Base-by-base conservation (phyloP, 2,113 vertebrate genomes). In the Calidris pygmaea region DNA sequence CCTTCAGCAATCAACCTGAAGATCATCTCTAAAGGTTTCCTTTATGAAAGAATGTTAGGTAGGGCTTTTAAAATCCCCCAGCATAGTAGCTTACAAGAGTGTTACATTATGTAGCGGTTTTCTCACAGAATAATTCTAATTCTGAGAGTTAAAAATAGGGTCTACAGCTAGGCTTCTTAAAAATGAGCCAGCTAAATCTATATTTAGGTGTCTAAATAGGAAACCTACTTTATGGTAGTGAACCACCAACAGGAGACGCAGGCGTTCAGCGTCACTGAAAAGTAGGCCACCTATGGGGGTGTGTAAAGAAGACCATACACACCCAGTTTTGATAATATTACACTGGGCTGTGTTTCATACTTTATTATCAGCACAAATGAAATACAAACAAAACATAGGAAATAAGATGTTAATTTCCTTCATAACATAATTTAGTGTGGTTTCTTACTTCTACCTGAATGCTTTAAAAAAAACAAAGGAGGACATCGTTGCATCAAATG, bases 21-120 rank as follows among this genome's bases (percentile, higher is more conserved):
- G 92, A 95, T 89, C 50, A 89, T 89, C 93, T 95, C 67, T 50
- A 39, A 96, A 94, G 71, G 45, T 87, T 96, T 85, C 18, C 58
- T 75, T 76, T 83, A 59, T 81, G 91, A 94, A 87, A 58, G 62
- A 58, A 18, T 67, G 59, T 73, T 94, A 71, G 43, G 21, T 58
- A 85, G 41, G 71, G 74, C 55, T 93, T 91, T 90, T 58, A 30
- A 91, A 94, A 70, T 66, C 65, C 41, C 58, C 14, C 71, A 45
- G 72, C 66, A 26, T 47, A 73, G 67, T 50, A 67, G 22, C 32
- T 91, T 87, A 52, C 37, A 63, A 41, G 23, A 67, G 37, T 52
- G 62, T 74, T 68, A 52, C 14, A 3, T 39, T 84, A 79, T 71
- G 39, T 39, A 76, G 81, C 26, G 62, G 67, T 85, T 76, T 87